Evolutionary conservation across 2,797 vertebrate species (phyloP), one percentile per base, ranked within the genome.

Genomic region (Danio choprae): DNA sequence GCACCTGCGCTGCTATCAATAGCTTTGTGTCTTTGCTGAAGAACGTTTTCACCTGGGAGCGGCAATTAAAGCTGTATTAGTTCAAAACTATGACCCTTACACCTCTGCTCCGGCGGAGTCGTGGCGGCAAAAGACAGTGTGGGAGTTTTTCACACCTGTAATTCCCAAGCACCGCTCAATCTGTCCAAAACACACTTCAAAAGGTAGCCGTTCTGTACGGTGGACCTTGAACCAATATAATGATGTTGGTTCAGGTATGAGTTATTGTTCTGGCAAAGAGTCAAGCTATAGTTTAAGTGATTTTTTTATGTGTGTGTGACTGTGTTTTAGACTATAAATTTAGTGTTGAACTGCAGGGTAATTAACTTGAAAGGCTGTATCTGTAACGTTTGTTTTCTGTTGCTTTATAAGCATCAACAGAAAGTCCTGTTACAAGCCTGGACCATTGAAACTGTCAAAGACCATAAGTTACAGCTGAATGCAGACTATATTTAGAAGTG

Each of bases 1-100:
- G 77, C 77, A 83, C 71, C 44, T 72, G 80, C 18, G 5, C 20
- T 65, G 74, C 65, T 79, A 85, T 79, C 81, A 83, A 71, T 77
- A 84, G 65, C 68, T 46, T 40, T 20, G 46, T 74, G 20, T 79
- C 46, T 74, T 67, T 67, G 11, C 29, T 0, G 40, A 40, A 20
- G 29, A 46, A 38, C 41, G 7, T 13, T 41, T 71, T 70, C 68
- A 59, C 69, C 53, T 79, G 75, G 60, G 75, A 77, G 75, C 38
- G 38, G 58, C 71, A 72, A 79, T 77, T 83, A 80, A 70, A 65
- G 73, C 58, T 65, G 59, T 55, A 77, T 83, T 84, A 79, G 79
- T 80, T 67, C 43, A 73, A 20, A 58, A 48, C 60, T 7, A 16
- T 55, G 55, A 82, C 72, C 38, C 13, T 51, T 22, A 3, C 16